These are phyloP conservation scores for Progne subis DNA, from an alignment of 2,113 vertebrate genomes.

Conservation along the genomic window DNA sequence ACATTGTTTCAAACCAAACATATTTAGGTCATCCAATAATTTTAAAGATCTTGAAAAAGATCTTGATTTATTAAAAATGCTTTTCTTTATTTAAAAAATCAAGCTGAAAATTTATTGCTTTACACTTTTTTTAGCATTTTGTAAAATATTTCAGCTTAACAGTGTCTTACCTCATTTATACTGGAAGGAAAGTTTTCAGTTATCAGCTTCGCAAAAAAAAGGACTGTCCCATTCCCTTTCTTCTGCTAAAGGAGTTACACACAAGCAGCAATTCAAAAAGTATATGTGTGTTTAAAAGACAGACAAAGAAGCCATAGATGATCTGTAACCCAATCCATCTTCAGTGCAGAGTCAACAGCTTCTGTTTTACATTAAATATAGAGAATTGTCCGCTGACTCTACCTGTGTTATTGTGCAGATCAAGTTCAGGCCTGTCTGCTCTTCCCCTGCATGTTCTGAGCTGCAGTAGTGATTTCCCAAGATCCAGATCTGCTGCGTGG, in stretches of 20 bases:
- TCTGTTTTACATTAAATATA: conserved; percentile 10
- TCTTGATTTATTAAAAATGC: neutral
- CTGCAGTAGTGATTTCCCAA: conserved; percentile 63
- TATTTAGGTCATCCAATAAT: neutral
- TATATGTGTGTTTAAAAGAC: conserved; percentile 4
- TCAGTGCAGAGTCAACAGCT: conserved; percentile 34
- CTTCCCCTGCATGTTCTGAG: conserved; percentile 26
- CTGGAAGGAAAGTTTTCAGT: conserved; percentile 9
- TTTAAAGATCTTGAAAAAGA: neutral
- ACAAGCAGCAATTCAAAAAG: conserved; percentile 39
- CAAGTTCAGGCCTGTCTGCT: conserved; percentile 52
- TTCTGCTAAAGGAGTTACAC: conserved; percentile 12
- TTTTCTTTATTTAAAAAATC: neutral
- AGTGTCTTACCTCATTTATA: conserved; percentile 70
- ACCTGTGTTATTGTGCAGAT: conserved; percentile 27
- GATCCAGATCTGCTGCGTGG: conserved; percentile 32
- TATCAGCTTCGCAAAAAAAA: conserved; percentile 20
- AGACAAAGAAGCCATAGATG: neutral
- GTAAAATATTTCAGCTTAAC: conserved; percentile 18
- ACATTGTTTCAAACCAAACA: neutral
- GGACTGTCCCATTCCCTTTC: neutral
- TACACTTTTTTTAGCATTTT: neutral
- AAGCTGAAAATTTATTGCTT: neutral
- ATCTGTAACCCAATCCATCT: conserved; percentile 54
- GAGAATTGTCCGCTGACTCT: conserved; percentile 1